Evolutionary conservation across 1,140 invertebrate species (phyloP).

Genomic region (Eueides isabella): DNA sequence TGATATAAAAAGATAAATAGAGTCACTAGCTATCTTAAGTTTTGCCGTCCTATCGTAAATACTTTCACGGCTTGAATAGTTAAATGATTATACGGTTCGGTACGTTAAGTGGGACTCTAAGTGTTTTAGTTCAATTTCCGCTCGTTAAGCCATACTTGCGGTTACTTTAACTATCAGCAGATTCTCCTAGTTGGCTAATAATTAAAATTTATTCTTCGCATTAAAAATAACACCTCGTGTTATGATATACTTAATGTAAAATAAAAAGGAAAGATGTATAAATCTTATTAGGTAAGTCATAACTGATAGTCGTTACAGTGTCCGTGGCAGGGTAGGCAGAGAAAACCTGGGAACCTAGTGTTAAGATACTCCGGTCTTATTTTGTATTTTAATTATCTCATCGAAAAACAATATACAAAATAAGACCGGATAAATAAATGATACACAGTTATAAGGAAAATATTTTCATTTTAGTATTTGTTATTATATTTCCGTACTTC

Average conservation of each 20-base stretch:
- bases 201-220: constrained; percentile 1
- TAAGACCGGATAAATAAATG: no score
- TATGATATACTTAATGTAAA: not conserved
- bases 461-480: not conserved
- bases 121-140: constrained; percentile 14
- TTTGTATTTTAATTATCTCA: no score
- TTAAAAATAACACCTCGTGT: not conserved
- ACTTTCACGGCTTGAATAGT: constrained; percentile 1
- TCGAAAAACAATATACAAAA: no score
- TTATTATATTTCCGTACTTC: not conserved
- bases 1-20: not conserved
- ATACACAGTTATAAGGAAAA: no score
- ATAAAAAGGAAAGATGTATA: not conserved
- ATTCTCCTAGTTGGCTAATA: not conserved
- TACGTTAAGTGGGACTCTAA: not conserved
- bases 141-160: constrained; percentile 3
- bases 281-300: no score
- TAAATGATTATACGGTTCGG: constrained; percentile 8
- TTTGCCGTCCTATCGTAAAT: not conserved
- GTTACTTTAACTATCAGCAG: constrained; percentile 7
- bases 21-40: not conserved
- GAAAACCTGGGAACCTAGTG: no score
- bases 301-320: no score
- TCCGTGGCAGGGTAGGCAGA: no score
- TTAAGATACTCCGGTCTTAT: no score